phyloP scores from a whole-genome alignment of 2,888 invertebrate genomes.

The Epistrophella euchroma region DNA sequence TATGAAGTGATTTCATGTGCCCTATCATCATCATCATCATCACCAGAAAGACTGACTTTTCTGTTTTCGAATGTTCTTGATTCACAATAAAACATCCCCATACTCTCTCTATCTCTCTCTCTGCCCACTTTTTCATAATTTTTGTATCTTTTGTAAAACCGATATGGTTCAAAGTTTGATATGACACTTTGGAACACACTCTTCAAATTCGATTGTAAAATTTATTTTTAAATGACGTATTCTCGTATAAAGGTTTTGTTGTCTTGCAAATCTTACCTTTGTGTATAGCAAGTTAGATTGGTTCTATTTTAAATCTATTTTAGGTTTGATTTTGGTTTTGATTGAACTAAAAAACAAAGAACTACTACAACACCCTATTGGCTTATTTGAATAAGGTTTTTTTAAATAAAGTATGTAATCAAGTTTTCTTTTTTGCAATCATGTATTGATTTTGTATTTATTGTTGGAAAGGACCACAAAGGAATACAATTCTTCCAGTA shows the following conservation, averaged over 20 bases:
- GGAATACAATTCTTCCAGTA: neutral
- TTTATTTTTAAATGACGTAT: constrained; percentile 19
- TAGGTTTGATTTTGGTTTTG: constrained; percentile 14
- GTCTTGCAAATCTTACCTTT: neutral
- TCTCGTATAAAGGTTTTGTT: neutral
- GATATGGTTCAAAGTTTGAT: constrained; percentile 34
- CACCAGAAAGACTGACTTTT: constrained; percentile 34
- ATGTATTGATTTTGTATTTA: constrained; percentile 11
- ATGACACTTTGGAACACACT: constrained; percentile 35
- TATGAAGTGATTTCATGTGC: constrained; percentile 41
- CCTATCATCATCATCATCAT: constrained; percentile 54
- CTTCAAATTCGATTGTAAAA: constrained; percentile 50
- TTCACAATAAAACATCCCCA: constrained; percentile 20
- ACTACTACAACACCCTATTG: neutral
- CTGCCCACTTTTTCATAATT: neutral
- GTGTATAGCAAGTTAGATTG: neutral
- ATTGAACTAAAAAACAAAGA: neutral
- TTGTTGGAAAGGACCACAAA: neutral
- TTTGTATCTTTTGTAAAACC: constrained; percentile 4
- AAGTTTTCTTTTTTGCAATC: constrained; percentile 8
- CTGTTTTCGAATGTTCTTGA: constrained; percentile 30
- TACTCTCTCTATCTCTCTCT: neutral
- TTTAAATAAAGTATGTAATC: neutral
- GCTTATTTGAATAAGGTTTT: neutral
- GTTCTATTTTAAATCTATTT: neutral